These are phyloP conservation scores for Tenualosa thibaudeaui DNA, from an alignment of 2,797 vertebrate species.

Conservation along the genomic window DNA sequence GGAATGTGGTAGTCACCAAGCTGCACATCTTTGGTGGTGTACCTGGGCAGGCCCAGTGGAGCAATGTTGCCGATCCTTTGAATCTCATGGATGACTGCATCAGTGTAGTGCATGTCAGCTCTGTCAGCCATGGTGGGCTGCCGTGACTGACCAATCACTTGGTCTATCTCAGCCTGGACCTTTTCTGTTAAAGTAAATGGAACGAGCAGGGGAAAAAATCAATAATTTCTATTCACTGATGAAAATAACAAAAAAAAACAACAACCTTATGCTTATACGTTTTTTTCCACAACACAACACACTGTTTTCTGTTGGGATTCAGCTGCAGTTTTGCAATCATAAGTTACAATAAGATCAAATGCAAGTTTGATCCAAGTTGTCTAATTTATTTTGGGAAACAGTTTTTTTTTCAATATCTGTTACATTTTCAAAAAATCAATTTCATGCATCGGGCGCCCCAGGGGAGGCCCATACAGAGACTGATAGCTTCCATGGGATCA, in stretches of 20 bases:
- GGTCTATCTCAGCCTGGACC: slow-evolving; percentile 82
- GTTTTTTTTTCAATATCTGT: background rate
- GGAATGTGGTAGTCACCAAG: slow-evolving; percentile 77
- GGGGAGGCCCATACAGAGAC: background rate
- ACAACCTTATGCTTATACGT: too few species aligned
- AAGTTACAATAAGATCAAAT: background rate
- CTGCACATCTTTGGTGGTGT: slow-evolving; percentile 62
- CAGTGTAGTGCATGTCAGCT: slow-evolving; percentile 78
- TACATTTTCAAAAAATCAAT: slow-evolving; percentile 7
- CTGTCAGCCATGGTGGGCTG: slow-evolving; percentile 69
- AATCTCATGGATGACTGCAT: slow-evolving; percentile 81
- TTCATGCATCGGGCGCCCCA: slow-evolving; percentile 1
- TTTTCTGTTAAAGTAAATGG: slow-evolving; percentile 65
- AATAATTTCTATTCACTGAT: background rate
- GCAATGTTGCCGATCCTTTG: slow-evolving; percentile 78
- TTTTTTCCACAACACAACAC: background rate
- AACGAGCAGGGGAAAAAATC: background rate
- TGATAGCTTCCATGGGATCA: slow-evolving; percentile 1
- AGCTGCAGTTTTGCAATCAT: background rate
- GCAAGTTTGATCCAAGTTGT: background rate
- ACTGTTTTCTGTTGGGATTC: background rate
- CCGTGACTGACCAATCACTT: slow-evolving; percentile 72
- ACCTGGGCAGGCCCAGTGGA: slow-evolving; percentile 73
- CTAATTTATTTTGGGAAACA: background rate
- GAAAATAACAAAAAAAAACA: background rate